Evolutionary conservation across 1,140 invertebrate genomes (phyloP).

Genomic region (Drosophila guanche): DNA sequence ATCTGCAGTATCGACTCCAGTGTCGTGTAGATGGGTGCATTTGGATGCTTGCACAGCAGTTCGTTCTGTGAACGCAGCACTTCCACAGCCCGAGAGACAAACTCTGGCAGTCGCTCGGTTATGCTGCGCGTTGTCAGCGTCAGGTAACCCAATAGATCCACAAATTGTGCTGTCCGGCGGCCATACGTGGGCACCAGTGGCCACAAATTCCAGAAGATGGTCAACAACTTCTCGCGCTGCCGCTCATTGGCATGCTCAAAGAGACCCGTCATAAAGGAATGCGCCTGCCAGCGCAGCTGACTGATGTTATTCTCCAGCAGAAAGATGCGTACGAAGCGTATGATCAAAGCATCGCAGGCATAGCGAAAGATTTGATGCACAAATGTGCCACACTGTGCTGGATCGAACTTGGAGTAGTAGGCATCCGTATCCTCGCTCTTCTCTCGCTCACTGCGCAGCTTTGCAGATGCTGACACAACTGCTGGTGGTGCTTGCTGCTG

Average conservation of each 20-base stretch:
- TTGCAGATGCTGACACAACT: slow-evolving; percentile 43
- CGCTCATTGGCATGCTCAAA: slow-evolving; percentile 92
- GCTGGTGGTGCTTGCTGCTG: slow-evolving; percentile 40
- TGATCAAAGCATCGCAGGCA: slow-evolving; percentile 88
- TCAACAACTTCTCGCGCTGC: slow-evolving; percentile 92
- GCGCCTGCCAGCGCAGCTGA: slow-evolving; percentile 97
- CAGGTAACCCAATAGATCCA: slow-evolving; percentile 97
- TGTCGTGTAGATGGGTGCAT: slow-evolving; percentile 96
- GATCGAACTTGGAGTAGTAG: slow-evolving; percentile 88
- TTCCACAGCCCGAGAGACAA: slow-evolving; percentile 93
- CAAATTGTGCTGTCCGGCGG: slow-evolving; percentile 96
- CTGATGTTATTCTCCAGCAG: slow-evolving; percentile 96
- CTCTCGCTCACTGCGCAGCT: slow-evolving; percentile 86
- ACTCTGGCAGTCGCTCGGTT: slow-evolving; percentile 87
- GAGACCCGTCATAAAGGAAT: slow-evolving; percentile 92
- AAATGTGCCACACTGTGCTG: slow-evolving; percentile 87
- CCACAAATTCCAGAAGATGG: slow-evolving; percentile 96
- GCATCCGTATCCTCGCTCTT: slow-evolving; percentile 88
- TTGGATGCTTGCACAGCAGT: slow-evolving; percentile 94
- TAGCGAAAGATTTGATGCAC: slow-evolving; percentile 90
- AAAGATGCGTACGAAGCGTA: slow-evolving; percentile 94
- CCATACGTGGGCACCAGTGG: slow-evolving; percentile 95
- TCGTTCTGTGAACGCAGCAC: slow-evolving; percentile 94
- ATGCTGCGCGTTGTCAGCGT: slow-evolving; percentile 89
- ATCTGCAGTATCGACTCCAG: slow-evolving; percentile 96